Percentiles rank a stretch among this genome's conserved stretches.
These are phyloP conservation scores for Philereme transversata DNA, from an alignment of 2,888 invertebrate species.

Conservation along the genomic window DNA sequence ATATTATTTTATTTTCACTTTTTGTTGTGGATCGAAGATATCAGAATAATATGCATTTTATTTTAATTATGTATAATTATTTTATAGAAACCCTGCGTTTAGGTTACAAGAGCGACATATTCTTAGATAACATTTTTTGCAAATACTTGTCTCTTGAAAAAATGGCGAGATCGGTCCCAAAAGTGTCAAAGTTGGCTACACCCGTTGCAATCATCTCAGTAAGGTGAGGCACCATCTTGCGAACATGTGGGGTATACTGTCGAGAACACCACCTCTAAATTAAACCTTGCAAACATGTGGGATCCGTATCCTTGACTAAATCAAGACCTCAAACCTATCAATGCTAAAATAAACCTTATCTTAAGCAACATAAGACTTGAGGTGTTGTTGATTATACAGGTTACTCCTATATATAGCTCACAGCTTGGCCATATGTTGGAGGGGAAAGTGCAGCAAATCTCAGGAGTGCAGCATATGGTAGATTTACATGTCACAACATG, in stretches of 20 bases:
- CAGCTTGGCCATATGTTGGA: slow-evolving; percentile 74
- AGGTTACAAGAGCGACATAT: no score
- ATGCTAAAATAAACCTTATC: slow-evolving; percentile 24
- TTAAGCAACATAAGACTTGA: slow-evolving; percentile 12
- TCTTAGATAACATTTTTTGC: no score
- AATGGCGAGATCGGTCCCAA: neutral
- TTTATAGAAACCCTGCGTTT: no score
- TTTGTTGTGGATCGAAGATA: no score
- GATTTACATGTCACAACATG: slow-evolving; percentile 47
- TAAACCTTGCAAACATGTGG: slow-evolving; percentile 34
- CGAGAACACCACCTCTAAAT: slow-evolving; percentile 14
- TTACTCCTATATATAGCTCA: slow-evolving; percentile 71
- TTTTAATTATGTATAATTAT: no score
- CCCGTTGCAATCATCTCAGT: slow-evolving; percentile 24
- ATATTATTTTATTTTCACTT: no score
- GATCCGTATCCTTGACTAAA: slow-evolving; percentile 19
- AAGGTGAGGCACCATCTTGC: slow-evolving; percentile 75
- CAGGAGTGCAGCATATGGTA: slow-evolving; percentile 37
- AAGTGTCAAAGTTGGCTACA: slow-evolving; percentile 16
- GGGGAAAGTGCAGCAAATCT: slow-evolving; percentile 61
- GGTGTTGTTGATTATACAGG: slow-evolving; percentile 17
- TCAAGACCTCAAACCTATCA: slow-evolving; percentile 6
- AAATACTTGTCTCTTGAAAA: neutral
- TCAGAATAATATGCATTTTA: no score
- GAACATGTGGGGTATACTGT: slow-evolving; percentile 67